These are phyloP conservation scores for Macrosoma leucophasiata DNA, from an alignment of 2,888 invertebrate species.

Conservation along the genomic window DNA sequence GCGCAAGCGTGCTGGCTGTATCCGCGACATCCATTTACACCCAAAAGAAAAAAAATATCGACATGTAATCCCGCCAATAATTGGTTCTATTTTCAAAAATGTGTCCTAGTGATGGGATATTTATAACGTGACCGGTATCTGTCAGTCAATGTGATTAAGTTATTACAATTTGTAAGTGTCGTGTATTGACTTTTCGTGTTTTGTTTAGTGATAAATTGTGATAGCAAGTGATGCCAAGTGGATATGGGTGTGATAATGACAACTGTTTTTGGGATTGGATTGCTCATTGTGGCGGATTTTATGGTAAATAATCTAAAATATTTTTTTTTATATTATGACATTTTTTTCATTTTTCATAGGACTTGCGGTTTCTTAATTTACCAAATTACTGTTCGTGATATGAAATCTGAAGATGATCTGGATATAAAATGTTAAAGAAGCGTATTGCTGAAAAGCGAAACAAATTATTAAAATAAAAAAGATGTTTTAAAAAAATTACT, in stretches of 20 bases:
- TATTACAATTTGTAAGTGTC: conserved; percentile 37
- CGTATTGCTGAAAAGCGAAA: too few species aligned
- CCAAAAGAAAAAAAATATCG: conserved; percentile 38
- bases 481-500: too few species aligned
- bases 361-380: too few species aligned
- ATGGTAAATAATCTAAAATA: conserved; percentile 42
- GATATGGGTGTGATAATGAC: conserved; percentile 64
- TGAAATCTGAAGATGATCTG: too few species aligned
- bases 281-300: conserved; percentile 51
- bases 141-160: conserved; percentile 27
- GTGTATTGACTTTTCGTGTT: conserved; percentile 61
- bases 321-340: conserved; percentile 1
- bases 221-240: conserved; percentile 61
- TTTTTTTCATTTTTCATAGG: not conserved
- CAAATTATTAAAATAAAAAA: too few species aligned
- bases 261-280: conserved; percentile 64
- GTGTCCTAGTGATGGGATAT: conserved; percentile 18
- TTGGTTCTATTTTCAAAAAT: conserved; percentile 28
- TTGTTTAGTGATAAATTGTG: conserved; percentile 60
- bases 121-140: conserved; percentile 16
- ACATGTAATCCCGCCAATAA: conserved; percentile 34
- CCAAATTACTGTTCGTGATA: too few species aligned
- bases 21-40: conserved; percentile 26
- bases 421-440: too few species aligned
- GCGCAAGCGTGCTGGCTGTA: conserved; percentile 53